Conservation (phyloP, 2,888 invertebrate genomes). For the Embidobia sp. region DNA sequence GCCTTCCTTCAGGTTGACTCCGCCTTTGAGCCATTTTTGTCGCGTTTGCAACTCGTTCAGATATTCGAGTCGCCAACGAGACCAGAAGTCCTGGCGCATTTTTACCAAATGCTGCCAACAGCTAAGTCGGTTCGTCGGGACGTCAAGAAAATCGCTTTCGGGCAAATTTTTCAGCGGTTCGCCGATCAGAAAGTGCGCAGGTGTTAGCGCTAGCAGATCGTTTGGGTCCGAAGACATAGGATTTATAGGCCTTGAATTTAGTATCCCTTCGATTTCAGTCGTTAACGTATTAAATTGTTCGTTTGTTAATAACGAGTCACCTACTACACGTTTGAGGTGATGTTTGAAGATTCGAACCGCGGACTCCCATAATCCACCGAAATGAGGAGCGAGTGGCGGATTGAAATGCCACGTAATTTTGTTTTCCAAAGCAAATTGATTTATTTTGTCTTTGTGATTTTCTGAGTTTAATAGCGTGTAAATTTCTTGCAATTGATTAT, state of each 20-base stretch:
- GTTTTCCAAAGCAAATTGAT: slow-evolving; percentile 6
- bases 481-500: slow-evolving; percentile 24
- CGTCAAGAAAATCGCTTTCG: slow-evolving; percentile 12
- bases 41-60: slow-evolving; percentile 43
- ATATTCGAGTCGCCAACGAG: slow-evolving; percentile 39
- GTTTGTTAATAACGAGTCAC: slow-evolving; percentile 33
- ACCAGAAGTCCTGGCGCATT: slow-evolving; percentile 55
- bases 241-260: slow-evolving; percentile 40
- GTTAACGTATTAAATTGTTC: slow-evolving; percentile 42
- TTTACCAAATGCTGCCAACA: slow-evolving; percentile 46
- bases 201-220: slow-evolving; percentile 33
- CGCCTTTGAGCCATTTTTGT: slow-evolving; percentile 29
- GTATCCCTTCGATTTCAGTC: slow-evolving; percentile 47
- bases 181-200: slow-evolving; percentile 49
- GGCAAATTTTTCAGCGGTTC: slow-evolving; percentile 29
- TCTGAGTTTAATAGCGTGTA: neutral
- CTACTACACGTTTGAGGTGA: slow-evolving; percentile 33
- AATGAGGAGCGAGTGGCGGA: slow-evolving; percentile 44
- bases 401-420: slow-evolving; percentile 55
- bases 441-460: neutral
- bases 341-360: slow-evolving; percentile 35
- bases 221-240: slow-evolving; percentile 49
- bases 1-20: slow-evolving; percentile 7
- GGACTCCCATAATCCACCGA: slow-evolving; percentile 54
- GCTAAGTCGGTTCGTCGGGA: slow-evolving; percentile 41